Percentiles rank a stretch among this genome's conserved stretches.
Conservation (phyloP, 2,888 invertebrate genomes). For the Thelaira solivaga region DNA sequence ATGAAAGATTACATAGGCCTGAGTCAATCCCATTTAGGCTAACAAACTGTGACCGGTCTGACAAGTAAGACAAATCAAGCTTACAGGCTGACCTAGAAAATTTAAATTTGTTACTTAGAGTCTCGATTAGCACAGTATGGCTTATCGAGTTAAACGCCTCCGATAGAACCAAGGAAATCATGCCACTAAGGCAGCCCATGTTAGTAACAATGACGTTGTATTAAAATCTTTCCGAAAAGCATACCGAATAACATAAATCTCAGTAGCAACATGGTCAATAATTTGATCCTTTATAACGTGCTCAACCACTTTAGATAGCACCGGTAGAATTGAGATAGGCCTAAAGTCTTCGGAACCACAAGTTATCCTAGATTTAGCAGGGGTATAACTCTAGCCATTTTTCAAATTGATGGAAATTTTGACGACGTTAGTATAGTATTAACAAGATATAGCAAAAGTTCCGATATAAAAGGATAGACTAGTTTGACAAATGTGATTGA, state of each 20-base stretch:
- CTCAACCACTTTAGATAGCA: not conserved
- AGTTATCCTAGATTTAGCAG: not conserved
- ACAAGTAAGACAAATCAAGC: not conserved
- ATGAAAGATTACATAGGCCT: not conserved
- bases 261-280: not conserved
- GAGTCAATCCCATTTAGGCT: too few relatives aligned
- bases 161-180: conserved; percentile 5
- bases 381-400: not conserved
- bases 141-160: conserved; percentile 8
- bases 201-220: not conserved
- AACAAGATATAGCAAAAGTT: not conserved
- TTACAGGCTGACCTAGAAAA: not conserved
- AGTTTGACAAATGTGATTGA: conserved; percentile 1
- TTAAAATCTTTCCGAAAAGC: not conserved
- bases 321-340: not conserved
- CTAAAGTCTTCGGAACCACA: not conserved
- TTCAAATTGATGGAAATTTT: not conserved
- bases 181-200: not conserved
- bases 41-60: not conserved
- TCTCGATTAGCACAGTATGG: not conserved
- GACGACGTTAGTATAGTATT: not conserved
- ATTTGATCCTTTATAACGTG: not conserved
- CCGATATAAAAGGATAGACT: not conserved
- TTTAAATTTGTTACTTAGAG: not conserved
- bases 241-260: not conserved